phyloP scores from a whole-genome alignment of 2,888 invertebrate genomes.

The Eulithis testata region DNA sequence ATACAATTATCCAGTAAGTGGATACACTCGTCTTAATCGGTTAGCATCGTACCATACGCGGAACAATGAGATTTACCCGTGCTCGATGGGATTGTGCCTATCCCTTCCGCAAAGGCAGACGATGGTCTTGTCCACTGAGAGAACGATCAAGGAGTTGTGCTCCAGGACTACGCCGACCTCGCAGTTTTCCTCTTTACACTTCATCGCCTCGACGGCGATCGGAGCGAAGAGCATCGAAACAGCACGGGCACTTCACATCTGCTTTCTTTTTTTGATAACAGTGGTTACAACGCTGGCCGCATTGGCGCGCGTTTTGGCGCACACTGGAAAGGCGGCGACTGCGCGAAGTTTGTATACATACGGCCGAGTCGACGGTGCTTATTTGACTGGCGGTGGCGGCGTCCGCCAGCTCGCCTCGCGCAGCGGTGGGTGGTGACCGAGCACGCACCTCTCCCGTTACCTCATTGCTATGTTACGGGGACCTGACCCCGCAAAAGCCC shows the following conservation, averaged over 20 bases:
- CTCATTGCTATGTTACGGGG: constrained; percentile 80
- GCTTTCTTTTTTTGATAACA: constrained; percentile 55
- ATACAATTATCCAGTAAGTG: constrained; percentile 45
- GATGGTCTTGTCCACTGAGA: constrained; percentile 81
- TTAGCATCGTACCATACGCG: constrained; percentile 58
- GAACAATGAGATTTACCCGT: constrained; percentile 75
- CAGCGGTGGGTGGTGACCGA: constrained; percentile 78
- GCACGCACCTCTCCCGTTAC: constrained; percentile 82
- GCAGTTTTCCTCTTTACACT: constrained; percentile 84
- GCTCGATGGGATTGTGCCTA: constrained; percentile 78
- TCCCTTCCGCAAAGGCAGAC: constrained; percentile 82
- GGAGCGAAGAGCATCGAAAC: constrained; percentile 82
- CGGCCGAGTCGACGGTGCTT: constrained; percentile 76
- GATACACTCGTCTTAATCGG: constrained; percentile 51
- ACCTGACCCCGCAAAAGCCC: constrained; percentile 77
- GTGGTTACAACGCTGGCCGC: constrained; percentile 64
- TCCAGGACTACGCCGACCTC: constrained; percentile 83
- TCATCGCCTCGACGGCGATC: constrained; percentile 83
- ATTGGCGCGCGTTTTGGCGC: constrained; percentile 74
- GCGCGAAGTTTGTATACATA: constrained; percentile 67
- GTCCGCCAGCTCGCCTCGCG: constrained; percentile 76
- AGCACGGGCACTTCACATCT: constrained; percentile 70
- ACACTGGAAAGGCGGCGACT: constrained; percentile 72
- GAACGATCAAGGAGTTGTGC: constrained; percentile 81
- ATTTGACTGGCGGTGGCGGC: constrained; percentile 73